Conservation (phyloP, 92 coral and sea anemone species). For the Umimayanthus kanabou region DNA sequence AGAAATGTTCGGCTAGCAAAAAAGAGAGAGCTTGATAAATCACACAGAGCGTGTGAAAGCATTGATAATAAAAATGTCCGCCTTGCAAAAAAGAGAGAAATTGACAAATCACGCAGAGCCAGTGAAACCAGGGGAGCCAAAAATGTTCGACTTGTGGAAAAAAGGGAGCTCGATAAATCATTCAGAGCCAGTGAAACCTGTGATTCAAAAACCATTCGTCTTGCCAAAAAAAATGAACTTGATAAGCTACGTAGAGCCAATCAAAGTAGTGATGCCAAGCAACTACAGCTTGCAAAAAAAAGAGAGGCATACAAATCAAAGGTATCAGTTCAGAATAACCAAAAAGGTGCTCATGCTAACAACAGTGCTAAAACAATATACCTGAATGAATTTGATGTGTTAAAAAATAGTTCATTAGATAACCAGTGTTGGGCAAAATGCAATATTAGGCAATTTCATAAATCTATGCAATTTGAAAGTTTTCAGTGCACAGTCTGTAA, state of each 20-base stretch:
- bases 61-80: too few species aligned
- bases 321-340: neutral
- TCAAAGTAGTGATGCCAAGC: neutral
- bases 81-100: too few species aligned
- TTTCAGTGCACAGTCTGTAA: too few species aligned
- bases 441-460: neutral
- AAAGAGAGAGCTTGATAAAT: too few species aligned
- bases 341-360: neutral
- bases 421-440: neutral
- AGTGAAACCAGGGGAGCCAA: too few species aligned
- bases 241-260: neutral
- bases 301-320: neutral
- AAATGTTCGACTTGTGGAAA: neutral
- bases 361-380: neutral
- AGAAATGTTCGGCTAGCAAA: too few species aligned
- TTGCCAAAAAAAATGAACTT: neutral
- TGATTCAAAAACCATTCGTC: constrained; percentile 1
- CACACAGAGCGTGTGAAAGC: too few species aligned
- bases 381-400: neutral
- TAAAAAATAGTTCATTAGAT: neutral
- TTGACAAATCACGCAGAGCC: too few species aligned
- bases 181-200: neutral
- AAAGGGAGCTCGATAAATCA: neutral
- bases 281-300: neutral
- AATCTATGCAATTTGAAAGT: too few species aligned